phyloP scores from a whole-genome alignment of 2,888 invertebrate species.

The Scaptomyza caliginosa region DNA sequence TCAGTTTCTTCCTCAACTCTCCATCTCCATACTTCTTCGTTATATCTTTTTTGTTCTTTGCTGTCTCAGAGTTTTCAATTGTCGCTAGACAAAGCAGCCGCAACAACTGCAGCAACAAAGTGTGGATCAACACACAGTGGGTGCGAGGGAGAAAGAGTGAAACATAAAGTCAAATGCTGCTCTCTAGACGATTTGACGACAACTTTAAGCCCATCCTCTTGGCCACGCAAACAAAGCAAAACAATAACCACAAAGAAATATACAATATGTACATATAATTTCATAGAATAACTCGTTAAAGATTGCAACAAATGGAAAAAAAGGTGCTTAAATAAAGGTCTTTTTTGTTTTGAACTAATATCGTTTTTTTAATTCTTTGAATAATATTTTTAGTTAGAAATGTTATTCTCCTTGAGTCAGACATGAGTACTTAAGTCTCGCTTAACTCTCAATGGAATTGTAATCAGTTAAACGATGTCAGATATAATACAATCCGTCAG shows the following conservation, averaged over 20 bases:
- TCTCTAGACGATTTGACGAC: slow-evolving; percentile 25
- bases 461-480: background rate
- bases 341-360: too few relatives aligned
- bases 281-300: background rate
- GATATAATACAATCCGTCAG: background rate
- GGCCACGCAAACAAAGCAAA: slow-evolving; percentile 4
- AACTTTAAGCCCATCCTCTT: slow-evolving; percentile 33
- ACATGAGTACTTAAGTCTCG: background rate
- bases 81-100: slow-evolving; percentile 45
- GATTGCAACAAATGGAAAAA: background rate
- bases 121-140: slow-evolving; percentile 34
- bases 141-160: background rate
- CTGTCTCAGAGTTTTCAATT: slow-evolving; percentile 43
- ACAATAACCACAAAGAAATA: slow-evolving; percentile 1
- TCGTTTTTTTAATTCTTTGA: too few relatives aligned
- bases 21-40: background rate
- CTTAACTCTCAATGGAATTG: background rate
- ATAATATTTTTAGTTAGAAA: too few relatives aligned
- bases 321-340: too few relatives aligned
- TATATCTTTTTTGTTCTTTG: background rate
- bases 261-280: background rate
- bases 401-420: too few relatives aligned
- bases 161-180: slow-evolving; percentile 33
- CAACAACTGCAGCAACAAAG: slow-evolving; percentile 49
- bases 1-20: slow-evolving; percentile 21